Percentiles rank a stretch among this genome's conserved stretches.
phyloP scores from a whole-genome alignment of 92 coral and sea anemone genomes.

The Epizoanthus scotinus region DNA sequence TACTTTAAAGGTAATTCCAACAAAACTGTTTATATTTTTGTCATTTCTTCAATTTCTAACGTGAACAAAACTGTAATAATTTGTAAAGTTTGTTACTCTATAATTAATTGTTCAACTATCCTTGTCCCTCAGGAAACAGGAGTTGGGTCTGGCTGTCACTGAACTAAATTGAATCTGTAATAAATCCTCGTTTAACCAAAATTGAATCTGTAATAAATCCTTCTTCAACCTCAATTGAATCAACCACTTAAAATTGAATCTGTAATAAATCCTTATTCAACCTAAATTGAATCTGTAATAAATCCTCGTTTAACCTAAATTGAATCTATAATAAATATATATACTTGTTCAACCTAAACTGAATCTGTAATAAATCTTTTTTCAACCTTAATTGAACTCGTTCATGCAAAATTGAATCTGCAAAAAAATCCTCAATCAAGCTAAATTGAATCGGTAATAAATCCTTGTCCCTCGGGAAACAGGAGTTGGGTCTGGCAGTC shows the following conservation, averaged over 20 bases:
- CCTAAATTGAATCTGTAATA: constrained; percentile 15
- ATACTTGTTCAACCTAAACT: constrained; percentile 6
- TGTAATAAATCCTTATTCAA: constrained; percentile 17
- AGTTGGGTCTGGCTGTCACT: constrained; percentile 28
- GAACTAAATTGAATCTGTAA: too few species aligned
- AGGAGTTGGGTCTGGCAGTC: constrained; percentile 33
- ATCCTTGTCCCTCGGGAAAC: constrained; percentile 38
- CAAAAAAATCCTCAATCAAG: constrained; percentile 26
- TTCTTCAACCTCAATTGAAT: constrained; percentile 6
- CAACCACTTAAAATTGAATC: neutral
- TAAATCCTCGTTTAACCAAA: neutral
- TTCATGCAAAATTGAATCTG: constrained; percentile 22
- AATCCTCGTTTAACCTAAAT: constrained; percentile 4
- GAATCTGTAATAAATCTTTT: constrained; percentile 9
- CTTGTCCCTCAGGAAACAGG: constrained; percentile 38
- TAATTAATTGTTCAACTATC: neutral
- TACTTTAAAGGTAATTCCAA: constrained; percentile 8
- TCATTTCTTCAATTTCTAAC: too few species aligned
- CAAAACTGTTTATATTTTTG: neutral
- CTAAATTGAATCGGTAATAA: constrained; percentile 29
- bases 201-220: constrained; percentile 18
- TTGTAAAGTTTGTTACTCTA: neutral
- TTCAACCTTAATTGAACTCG: constrained; percentile 3
- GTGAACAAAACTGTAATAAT: constrained; percentile 6
- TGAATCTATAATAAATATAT: constrained; percentile 21